Base-by-base conservation (phyloP, 2,888 invertebrate genomes). In the Oligia latruncula region DNA sequence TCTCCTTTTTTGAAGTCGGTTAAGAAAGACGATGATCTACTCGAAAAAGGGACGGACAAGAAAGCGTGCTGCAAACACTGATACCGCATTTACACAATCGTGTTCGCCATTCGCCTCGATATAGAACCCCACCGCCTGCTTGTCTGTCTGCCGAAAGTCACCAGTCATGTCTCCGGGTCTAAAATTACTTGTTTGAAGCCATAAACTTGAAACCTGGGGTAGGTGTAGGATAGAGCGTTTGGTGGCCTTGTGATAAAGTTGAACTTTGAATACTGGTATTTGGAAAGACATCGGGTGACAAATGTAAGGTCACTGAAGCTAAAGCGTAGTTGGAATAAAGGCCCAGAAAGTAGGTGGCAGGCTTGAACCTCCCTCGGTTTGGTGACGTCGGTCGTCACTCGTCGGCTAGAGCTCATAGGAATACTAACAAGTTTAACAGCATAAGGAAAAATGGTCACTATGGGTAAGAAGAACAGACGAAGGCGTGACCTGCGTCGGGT, bases 201-300 rank as follows among this genome's bases (percentile, higher is more conserved):
- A 77, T 43, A 17, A 49, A 29, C 29, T 43, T 13, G 13, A 78
- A 78, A 62, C n/a, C n/a, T n/a, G n/a, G n/a, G n/a, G n/a, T n/a
- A n/a, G n/a, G n/a, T n/a, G n/a, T n/a, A n/a, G n/a, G n/a, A 29
- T 20, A 17, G 6, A 13, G 17, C 8, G 11, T 64, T 49, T 8
- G 46, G 40, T 13, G n/a, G 17, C 11, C 40, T 64, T 29, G 40
- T 76, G 62, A 35, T n/a, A 55, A n/a, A n/a, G 20, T 15, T 40
- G 20, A 40, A 29, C 29, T 40, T 64, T 43, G 17, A 15, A 17
- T 40, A 49, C 15, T 49, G 1, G 35, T 46, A 81, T 49, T 43
- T 15, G 9, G 15, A 55, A 55, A 81, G 4, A 6, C 23, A 60
- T 29, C 9, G 15, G 15, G 20, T 52, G 6, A 13, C 29, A 40